Evolutionary conservation across 1,140 invertebrate genomes (phyloP).

Genomic region (Panulirus ornatus): DNA sequence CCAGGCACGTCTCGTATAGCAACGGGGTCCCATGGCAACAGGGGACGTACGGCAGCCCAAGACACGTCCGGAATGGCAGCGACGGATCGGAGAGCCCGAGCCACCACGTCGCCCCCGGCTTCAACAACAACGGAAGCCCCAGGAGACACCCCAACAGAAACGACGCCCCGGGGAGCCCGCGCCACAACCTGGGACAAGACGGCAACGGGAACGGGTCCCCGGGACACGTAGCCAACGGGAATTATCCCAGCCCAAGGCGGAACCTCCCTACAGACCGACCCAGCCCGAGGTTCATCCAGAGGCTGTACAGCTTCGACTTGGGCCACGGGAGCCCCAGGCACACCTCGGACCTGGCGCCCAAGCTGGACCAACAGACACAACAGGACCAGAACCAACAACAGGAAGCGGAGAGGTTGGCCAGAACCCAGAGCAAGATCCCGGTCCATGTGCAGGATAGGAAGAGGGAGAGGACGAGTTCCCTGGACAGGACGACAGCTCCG

Average conservation of each 20-base stretch:
- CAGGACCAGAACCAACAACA: neutral
- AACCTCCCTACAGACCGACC: neutral
- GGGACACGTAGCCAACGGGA: constrained; percentile 17
- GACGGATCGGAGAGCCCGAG: constrained; percentile 34
- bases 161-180: constrained; percentile 39
- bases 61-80: constrained; percentile 48
- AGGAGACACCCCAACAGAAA: constrained; percentile 38
- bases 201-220: constrained; percentile 18
- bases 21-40: constrained; percentile 49
- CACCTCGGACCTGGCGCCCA: no score
- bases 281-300: constrained; percentile 47
- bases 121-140: constrained; percentile 43
- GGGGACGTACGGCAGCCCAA: constrained; percentile 64
- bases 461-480: constrained; percentile 43
- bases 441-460: constrained; percentile 51
- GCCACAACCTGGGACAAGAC: neutral
- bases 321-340: constrained; percentile 60
- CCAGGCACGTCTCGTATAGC: neutral
- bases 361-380: neutral
- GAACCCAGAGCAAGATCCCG: constrained; percentile 38
- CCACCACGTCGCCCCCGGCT: constrained; percentile 5
- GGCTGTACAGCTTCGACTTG: constrained; percentile 63
- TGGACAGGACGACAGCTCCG: constrained; percentile 18
- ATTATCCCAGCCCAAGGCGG: constrained; percentile 38
- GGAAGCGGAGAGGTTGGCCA: neutral